Base-by-base conservation (phyloP, 1,140 invertebrate species). In the Ephestia elutella region DNA sequence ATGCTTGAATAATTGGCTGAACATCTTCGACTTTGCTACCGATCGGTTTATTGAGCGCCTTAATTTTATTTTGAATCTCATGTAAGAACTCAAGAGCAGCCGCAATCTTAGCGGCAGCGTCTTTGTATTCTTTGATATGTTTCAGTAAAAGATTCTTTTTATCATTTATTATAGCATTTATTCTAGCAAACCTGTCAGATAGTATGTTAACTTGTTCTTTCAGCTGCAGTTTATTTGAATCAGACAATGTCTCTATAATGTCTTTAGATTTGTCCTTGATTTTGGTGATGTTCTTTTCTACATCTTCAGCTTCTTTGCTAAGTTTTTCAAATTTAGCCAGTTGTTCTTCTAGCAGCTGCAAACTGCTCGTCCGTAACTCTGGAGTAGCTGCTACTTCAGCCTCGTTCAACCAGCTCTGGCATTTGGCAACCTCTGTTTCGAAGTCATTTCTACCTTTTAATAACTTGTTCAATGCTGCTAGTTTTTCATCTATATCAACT, bases 11-110 rank as follows among this genome's bases (percentile, higher is more conserved):
- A 73, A 96, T 90, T 13, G 93, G 92, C 82, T 96, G 93, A 0
- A 96, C 95, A 73, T 96, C 95, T 80, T 96, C 95, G 3, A 95
- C 93, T 73, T 93, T 93, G 4, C 93, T 93, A 13, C 97, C 96
- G 56, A 97, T 93, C 0, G 96, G 96, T 80, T 94, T 94, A 70
- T 94, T 95, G 0, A 97, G 85, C 53, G 95, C 92, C 66, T 95
- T 94, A 0, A 98, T 82, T 75, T 97, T 94, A 56, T 92, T 92
- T 78, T 97, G 95, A 20, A 98, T 93, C 57, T 93, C 91, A 35
- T 93, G 92, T 70, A 97, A 91, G 68, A 96, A 94, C 69, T 94
- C 91, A n/a, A 94, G 90, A 49, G 93, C 95, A 69, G 96, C 94
- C 17, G 95, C 92, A 11, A 97, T 90, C 70, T 93, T 93, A 21